Evolutionary conservation across 1,140 invertebrate species (phyloP).

Genomic region (Mesaphorura yosii): DNA sequence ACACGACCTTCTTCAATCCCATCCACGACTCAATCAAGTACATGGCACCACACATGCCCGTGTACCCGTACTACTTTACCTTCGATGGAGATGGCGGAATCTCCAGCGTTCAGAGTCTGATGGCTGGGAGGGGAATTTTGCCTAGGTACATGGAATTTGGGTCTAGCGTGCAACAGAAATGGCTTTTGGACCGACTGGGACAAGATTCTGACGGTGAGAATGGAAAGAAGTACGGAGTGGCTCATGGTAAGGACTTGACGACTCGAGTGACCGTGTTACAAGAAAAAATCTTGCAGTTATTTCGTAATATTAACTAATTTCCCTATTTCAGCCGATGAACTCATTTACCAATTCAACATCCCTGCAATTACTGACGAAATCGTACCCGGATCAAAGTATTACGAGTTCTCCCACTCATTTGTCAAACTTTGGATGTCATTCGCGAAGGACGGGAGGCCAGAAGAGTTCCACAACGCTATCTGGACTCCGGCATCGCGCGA

Average conservation of each 20-base stretch:
- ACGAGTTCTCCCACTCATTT: neutral
- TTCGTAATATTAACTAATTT: neutral
- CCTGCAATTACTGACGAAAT: neutral
- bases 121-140: neutral
- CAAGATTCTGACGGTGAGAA: neutral
- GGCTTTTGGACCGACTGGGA: neutral
- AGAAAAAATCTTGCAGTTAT: neutral
- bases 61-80: constrained; percentile 14
- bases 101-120: neutral
- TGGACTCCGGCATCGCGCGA: too few relatives aligned
- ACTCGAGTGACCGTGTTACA: neutral
- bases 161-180: neutral
- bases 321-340: neutral
- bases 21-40: constrained; percentile 1
- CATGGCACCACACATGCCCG: constrained; percentile 3
- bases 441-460: neutral
- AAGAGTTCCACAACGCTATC: too few relatives aligned
- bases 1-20: neutral
- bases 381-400: neutral
- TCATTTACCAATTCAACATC: neutral
- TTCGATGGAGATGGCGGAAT: constrained; percentile 1
- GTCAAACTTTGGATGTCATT: constrained; percentile 2
- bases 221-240: neutral
- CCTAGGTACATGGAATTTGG: constrained; percentile 2
- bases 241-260: neutral